phyloP scores from a whole-genome alignment of 1,140 invertebrate species.

The Listronotus bonariensis region DNA sequence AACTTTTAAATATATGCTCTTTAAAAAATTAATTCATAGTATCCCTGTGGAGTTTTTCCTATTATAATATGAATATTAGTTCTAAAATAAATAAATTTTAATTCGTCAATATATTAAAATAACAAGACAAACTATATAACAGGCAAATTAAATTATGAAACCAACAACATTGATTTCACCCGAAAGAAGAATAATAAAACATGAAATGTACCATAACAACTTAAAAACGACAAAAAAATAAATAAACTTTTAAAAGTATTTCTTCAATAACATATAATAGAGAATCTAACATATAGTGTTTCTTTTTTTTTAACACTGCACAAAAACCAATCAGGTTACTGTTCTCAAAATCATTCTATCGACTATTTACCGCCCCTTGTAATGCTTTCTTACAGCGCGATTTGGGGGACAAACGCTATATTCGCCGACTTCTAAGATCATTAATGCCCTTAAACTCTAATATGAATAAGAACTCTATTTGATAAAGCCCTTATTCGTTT shows the following conservation, averaged over 20 bases:
- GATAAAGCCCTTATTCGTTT: slow-evolving; percentile 8
- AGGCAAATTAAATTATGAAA: no score
- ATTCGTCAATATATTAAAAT: no score
- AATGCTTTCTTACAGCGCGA: slow-evolving; percentile 3
- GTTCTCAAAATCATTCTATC: slow-evolving; percentile 39
- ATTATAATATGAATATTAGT: no score
- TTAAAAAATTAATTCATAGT: no score
- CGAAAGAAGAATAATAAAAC: slow-evolving; percentile 20
- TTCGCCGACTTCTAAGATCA: slow-evolving; percentile 4
- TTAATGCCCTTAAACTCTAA: slow-evolving; percentile 13
- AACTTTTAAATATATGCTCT: no score
- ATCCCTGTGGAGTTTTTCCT: no score
- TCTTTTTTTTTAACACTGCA: slow-evolving; percentile 47
- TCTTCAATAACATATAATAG: slow-evolving; percentile 52
- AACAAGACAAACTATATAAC: no score
- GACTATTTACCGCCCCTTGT: slow-evolving; percentile 37
- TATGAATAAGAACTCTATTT: slow-evolving; percentile 8
- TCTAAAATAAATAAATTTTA: no score
- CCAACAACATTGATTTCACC: slow-evolving; percentile 22
- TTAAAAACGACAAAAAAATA: slow-evolving; percentile 44
- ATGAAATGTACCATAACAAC: slow-evolving; percentile 38
- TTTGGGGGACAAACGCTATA: neutral
- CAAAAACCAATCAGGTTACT: slow-evolving; percentile 49
- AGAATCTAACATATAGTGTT: slow-evolving; percentile 53
- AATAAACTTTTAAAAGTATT: slow-evolving; percentile 44